Conservation (phyloP, 2,113 vertebrate species). For the Grus americana region DNA sequence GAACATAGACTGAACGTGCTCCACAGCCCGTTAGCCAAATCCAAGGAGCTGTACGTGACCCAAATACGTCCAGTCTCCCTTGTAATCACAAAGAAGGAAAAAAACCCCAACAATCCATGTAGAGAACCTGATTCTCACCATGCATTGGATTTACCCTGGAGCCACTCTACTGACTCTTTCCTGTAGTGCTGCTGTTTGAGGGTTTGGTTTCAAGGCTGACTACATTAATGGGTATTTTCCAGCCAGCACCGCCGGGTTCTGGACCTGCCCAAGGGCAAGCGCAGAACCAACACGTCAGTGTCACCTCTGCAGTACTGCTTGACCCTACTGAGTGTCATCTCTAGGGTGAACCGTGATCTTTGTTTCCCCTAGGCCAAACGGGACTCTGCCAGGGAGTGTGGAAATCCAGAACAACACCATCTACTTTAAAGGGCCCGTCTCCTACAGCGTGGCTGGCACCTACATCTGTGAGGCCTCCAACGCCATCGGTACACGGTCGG, state of each 20-base stretch:
- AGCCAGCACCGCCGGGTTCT: neutral
- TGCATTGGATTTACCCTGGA: neutral
- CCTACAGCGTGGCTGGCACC: constrained; percentile 87
- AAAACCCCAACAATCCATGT: neutral
- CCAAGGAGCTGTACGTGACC: neutral
- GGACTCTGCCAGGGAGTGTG: constrained; percentile 88
- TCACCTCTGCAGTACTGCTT: neutral
- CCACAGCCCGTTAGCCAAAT: neutral
- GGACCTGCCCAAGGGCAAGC: neutral
- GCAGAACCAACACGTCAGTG: neutral
- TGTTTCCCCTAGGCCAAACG: constrained; percentile 83
- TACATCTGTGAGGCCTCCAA: constrained; percentile 96
- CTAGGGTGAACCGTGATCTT: neutral
- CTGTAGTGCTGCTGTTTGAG: neutral
- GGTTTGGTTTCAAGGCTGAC: neutral
- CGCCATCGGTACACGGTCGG: constrained; percentile 89
- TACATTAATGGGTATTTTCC: neutral
- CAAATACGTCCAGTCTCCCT: neutral
- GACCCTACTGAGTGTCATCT: neutral
- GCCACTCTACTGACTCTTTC: neutral
- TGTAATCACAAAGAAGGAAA: neutral
- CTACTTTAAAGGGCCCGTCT: constrained; percentile 90
- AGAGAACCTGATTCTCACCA: neutral
- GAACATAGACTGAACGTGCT: neutral
- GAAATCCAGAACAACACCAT: constrained; percentile 95